phyloP scores from a whole-genome alignment of 2,797 vertebrate species.

The Iguana delicatissima region DNA sequence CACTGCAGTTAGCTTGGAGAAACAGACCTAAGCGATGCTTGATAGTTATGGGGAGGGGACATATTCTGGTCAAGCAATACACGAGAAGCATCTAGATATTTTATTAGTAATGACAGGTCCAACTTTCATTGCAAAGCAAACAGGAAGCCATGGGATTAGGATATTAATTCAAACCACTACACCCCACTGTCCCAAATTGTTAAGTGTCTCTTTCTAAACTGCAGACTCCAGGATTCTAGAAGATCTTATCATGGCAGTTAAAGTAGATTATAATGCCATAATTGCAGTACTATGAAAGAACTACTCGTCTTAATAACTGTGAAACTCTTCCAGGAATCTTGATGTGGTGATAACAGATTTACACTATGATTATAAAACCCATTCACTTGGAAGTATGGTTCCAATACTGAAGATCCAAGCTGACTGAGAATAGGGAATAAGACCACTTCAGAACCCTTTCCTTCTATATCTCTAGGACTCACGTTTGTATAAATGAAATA shows the following conservation, averaged over 20 bases:
- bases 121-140: constrained; percentile 64
- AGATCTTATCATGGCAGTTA: no score
- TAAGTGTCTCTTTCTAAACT: no score
- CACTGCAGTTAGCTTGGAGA: constrained; percentile 58
- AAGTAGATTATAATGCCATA: no score
- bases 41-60: constrained; percentile 33
- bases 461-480: not conserved
- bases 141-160: constrained; percentile 62
- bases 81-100: constrained; percentile 58
- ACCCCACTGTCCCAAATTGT: no score
- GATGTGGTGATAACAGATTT: not conserved
- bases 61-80: constrained; percentile 44
- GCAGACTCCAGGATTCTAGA: no score
- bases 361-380: not conserved
- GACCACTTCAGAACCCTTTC: not conserved
- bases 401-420: not conserved
- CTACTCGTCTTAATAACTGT: not conserved
- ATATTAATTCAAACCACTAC: constrained; percentile 30
- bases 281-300: no score
- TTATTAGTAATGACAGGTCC: constrained; percentile 62
- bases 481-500: not conserved
- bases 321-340: not conserved
- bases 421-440: no score
- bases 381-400: not conserved
- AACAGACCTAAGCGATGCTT: constrained; percentile 28